Conservation (phyloP, 1,140 invertebrate species). For the Cydia splendana region DNA sequence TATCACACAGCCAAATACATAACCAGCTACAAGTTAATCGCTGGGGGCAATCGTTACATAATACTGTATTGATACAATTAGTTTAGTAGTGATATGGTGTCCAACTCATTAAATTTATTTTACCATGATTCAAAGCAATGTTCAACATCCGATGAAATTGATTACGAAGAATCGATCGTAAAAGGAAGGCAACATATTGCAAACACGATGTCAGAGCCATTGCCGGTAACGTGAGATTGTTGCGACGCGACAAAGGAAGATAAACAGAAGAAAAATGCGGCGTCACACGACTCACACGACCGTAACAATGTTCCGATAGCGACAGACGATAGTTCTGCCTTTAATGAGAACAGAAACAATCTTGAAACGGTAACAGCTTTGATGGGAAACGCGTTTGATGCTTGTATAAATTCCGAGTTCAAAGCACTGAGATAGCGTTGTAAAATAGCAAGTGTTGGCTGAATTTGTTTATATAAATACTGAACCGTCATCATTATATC, state of each 20-base stretch:
- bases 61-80: too few relatives aligned
- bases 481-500: not conserved
- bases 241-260: conserved; percentile 22
- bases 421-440: not conserved
- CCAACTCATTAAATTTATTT: not conserved
- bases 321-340: conserved; percentile 28
- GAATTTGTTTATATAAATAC: not conserved
- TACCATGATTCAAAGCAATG: not conserved
- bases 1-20: too few relatives aligned
- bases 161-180: not conserved
- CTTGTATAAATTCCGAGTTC: conserved; percentile 15
- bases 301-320: conserved; percentile 23
- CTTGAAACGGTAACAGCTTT: conserved; percentile 31
- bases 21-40: too few relatives aligned
- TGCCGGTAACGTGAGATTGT: conserved; percentile 11
- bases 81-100: too few relatives aligned
- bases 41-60: too few relatives aligned
- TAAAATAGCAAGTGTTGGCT: not conserved
- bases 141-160: not conserved
- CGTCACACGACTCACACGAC: conserved; percentile 14
- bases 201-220: not conserved
- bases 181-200: conserved; percentile 7
- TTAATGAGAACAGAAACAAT: conserved; percentile 29
- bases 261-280: conserved; percentile 23
- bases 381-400: conserved; percentile 22